phyloP scores from a whole-genome alignment of 2,113 vertebrate genomes.

The Callipepla squamata region DNA sequence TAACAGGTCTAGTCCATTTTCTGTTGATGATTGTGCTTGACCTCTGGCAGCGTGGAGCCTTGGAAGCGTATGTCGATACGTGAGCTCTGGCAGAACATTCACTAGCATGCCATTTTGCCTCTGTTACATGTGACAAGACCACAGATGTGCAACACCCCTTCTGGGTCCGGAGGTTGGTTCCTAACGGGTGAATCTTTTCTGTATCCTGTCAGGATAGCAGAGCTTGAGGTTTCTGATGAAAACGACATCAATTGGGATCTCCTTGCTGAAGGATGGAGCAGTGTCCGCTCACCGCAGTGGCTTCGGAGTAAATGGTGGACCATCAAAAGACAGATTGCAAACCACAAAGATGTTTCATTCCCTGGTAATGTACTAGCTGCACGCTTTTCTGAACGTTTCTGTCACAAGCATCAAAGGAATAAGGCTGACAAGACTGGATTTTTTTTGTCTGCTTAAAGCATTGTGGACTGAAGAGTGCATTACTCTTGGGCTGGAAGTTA shows the following conservation, averaged over 20 bases:
- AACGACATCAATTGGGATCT: constrained; percentile 97
- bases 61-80: constrained; percentile 55
- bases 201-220: constrained; percentile 86
- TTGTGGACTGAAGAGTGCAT: not conserved
- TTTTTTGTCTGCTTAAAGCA: not conserved
- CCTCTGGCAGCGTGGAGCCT: constrained; percentile 66
- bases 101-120: constrained; percentile 44
- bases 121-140: constrained; percentile 19
- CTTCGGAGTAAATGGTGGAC: constrained; percentile 99
- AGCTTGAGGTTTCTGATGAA: constrained; percentile 93
- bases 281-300: constrained; percentile 98
- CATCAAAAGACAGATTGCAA: constrained; percentile 97
- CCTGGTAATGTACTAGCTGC: constrained; percentile 79
- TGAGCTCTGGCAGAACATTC: constrained; percentile 40
- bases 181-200: constrained; percentile 62
- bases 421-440: constrained; percentile 2
- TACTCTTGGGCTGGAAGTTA: not conserved
- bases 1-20: constrained; percentile 61
- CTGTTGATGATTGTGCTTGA: constrained; percentile 66
- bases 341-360: constrained; percentile 97
- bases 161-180: not conserved
- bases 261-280: constrained; percentile 95
- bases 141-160: not conserved
- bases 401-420: not conserved
- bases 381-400: not conserved